Evolutionary conservation across 2,113 vertebrate genomes (phyloP).

Genomic region (Eclectus roratus): DNA sequence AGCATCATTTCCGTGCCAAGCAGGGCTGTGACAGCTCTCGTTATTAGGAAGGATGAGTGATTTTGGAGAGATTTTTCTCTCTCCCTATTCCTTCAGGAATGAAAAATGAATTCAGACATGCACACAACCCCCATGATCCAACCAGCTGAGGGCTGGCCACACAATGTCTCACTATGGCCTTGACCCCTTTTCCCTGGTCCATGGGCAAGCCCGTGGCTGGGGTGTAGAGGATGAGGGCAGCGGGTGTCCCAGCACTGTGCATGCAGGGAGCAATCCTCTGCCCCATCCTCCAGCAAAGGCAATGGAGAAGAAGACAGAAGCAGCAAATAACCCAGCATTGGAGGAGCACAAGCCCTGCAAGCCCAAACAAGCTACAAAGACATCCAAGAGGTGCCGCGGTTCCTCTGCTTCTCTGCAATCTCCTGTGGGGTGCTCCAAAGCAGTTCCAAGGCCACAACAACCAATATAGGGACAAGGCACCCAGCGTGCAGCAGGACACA

Average conservation of each 20-base stretch:
- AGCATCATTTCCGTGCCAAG: slow-evolving; percentile 77
- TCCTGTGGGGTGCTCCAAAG: neutral
- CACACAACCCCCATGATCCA: neutral
- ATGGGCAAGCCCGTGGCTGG: neutral
- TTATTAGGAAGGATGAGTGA: slow-evolving; percentile 79
- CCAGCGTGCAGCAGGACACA: accelerated
- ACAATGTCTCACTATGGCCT: neutral
- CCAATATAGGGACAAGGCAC: neutral
- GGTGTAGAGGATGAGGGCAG: neutral
- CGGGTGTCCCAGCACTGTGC: accelerated
- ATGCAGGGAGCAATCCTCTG: neutral
- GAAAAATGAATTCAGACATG: neutral
- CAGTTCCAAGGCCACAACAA: accelerated
- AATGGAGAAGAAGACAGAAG: neutral
- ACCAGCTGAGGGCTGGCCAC: neutral
- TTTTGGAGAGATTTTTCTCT: slow-evolving; percentile 62
- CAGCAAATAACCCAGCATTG: neutral
- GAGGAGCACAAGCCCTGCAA: neutral
- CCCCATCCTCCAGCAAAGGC: neutral
- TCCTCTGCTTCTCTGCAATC: neutral
- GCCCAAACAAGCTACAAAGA: neutral
- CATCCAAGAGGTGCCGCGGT: accelerated
- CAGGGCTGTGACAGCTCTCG: slow-evolving; percentile 73
- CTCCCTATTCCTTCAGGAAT: neutral
- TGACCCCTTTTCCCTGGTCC: neutral